Evolutionary conservation across 2,797 vertebrate genomes (phyloP), one percentile per base, ranked within the genome.

Genomic region (Pangasius djambal): DNA sequence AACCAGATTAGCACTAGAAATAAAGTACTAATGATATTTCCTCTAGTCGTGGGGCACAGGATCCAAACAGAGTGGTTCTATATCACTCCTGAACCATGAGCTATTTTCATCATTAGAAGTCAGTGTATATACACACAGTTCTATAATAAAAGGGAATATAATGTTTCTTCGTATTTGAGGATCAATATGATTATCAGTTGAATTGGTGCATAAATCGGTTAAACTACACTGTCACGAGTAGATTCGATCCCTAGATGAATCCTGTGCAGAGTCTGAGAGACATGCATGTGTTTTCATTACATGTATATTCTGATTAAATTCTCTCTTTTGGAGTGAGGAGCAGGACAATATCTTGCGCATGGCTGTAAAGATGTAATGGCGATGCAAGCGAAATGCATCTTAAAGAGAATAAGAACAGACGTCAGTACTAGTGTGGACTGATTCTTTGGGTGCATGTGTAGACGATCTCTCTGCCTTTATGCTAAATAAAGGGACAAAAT

Each of bases 11-110:
- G 50, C 59, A 84, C 40, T 89, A 40, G 55, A 40, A 61, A 37
- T 72, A 77, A 28, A 87, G 70, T 44, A 70, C 67, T 70, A 78
- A 87, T 83, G 22, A 67, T 85, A 69, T 81, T 67, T 78, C 72
- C 55, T 85, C 3, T 89, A 74, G 34, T 28, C 61, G 20, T 50
- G 48, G 40, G 2, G 16, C 34, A 13, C 5, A 31, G 25, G 20
- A 10, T 18, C 15, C n/a, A 50, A 25, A 75, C 22, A 31, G 50
- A 34, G n/a, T 13, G 52, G 10, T 16, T 78, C 48, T 48, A n/a
- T 16, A 59, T 37, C 9, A 81, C 31, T 34, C 18, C 20, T 59
- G 31, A 37, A 5, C 55, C 55, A 59, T 37, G n/a, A 57, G n/a
- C 16, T 55, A 8, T 57, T 34, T 4, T 57, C 8, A 57, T 52